Base-by-base conservation (phyloP, 1,140 invertebrate species). In the Sarcophaga peregrina region DNA sequence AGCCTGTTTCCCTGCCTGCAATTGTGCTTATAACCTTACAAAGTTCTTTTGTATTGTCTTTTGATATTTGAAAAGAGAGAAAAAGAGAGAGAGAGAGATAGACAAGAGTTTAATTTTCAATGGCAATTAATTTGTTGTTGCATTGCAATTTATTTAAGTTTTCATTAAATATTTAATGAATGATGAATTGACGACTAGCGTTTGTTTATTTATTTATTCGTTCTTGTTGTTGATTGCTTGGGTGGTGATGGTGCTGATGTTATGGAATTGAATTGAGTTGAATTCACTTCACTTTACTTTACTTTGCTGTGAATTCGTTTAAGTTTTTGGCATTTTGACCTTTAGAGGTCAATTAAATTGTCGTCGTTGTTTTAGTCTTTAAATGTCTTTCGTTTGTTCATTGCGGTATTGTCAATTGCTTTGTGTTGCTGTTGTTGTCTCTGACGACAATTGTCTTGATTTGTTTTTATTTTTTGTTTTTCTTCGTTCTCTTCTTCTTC, bases 311-410 rank as follows among this genome's bases (percentile, higher is more conserved):
- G 45, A 76, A 76, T 76, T 78, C 17, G 48, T 50, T 78, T 52
- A 47, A 50, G 75, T 78, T 50, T 78, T 78, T 50, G 75, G n/a
- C 47, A 78, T 17, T 50, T 52, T 78, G 75, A 78, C 75, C 75
- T 78, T 78, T 78, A 78, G 75, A 78, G 75, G 75, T 78, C 46
- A 78, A 78, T 78, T 78, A 78, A 52, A 78, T 78, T 78, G 75
- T 78, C 75, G 48, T 50, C 48, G 75, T 13, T 74, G 73, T 74
- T 37, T 37, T 37, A 37, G 25, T 37, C 25, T 37, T 37, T 4
- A 37, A 37, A 37, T 37, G 25, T 37, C 25, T 37, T 37, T 37
- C 4, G 25, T 37, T 37, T 37, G 25, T 37, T 37, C 25, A 4
- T 37, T 37, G 25, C 25, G 25, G 25, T 37, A 37, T 37, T 37